Conservation (phyloP, 2,797 vertebrate genomes). For the Peromyscus nudipes region DNA sequence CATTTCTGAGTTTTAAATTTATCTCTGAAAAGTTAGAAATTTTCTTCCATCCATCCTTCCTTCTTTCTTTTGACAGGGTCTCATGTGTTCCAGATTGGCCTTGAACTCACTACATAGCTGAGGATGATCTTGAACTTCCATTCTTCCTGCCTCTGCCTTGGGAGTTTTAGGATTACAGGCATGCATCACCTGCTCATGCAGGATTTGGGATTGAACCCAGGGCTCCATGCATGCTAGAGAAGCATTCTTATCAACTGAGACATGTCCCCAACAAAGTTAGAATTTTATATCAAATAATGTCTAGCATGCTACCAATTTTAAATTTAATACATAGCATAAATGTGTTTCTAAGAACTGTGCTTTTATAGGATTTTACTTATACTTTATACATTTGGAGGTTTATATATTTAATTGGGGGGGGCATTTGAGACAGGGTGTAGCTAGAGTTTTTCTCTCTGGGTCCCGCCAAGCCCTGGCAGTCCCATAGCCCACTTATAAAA, state of each 20-base stretch:
- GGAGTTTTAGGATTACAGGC: not conserved
- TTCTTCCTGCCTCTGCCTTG: not conserved
- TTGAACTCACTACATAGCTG: not conserved
- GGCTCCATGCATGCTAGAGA: not conserved
- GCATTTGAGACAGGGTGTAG: not conserved
- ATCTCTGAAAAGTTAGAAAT: conserved; percentile 35
- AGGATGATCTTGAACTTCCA: not conserved
- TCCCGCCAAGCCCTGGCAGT: too few relatives aligned
- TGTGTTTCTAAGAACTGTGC: not conserved
- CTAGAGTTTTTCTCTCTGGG: too few relatives aligned
- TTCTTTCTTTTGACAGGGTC: not conserved
- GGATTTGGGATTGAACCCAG: not conserved
- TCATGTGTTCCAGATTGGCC: not conserved
- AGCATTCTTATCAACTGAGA: not conserved
- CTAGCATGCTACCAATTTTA: not conserved
- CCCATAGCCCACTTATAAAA: too few relatives aligned
- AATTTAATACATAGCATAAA: not conserved
- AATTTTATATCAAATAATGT: conserved; percentile 29
- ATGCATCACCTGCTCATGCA: fast-evolving
- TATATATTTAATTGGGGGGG: not conserved
- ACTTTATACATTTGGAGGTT: not conserved
- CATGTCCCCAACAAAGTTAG: not conserved
- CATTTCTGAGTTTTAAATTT: conserved; percentile 8
- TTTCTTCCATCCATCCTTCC: not conserved
- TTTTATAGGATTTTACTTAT: conserved; percentile 30